Conservation (phyloP, 1,140 invertebrate genomes). For the Lethrus apterus region DNA sequence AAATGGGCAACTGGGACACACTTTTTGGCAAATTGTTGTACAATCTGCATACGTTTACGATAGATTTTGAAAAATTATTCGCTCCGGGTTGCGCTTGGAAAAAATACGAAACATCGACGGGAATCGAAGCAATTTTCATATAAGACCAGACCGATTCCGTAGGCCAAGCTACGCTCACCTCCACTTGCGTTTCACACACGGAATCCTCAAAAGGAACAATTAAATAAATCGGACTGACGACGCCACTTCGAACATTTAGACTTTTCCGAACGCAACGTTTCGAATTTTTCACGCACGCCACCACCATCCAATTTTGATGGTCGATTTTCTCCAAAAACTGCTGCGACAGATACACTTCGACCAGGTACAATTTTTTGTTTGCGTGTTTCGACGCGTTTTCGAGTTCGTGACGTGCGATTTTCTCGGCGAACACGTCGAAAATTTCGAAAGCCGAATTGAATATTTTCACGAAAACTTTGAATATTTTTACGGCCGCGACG, state of each 20-base stretch:
- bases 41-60: not conserved
- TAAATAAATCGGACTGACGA: not conserved
- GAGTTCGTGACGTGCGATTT: not conserved
- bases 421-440: not conserved
- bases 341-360: conserved; percentile 1
- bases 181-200: not conserved
- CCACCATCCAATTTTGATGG: conserved; percentile 1
- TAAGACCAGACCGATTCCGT: not conserved
- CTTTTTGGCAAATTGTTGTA: not conserved
- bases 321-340: not conserved
- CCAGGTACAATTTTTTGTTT: not conserved
- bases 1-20: not conserved
- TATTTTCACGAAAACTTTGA: not conserved
- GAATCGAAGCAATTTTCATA: not conserved
- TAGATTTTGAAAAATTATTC: not conserved
- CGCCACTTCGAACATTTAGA: not conserved
- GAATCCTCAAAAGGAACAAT: conserved; percentile 1
- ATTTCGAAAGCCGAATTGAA: not conserved
- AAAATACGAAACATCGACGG: conserved; percentile 3
- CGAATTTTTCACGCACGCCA: not conserved
- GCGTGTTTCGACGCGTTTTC: not conserved
- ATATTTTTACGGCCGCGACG: not conserved
- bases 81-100: not conserved
- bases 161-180: conserved; percentile 2
- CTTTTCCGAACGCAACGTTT: not conserved